These are phyloP conservation scores for Ditylenchus dipsaci DNA, from an alignment of 1,140 invertebrate species.

Conservation along the genomic window DNA sequence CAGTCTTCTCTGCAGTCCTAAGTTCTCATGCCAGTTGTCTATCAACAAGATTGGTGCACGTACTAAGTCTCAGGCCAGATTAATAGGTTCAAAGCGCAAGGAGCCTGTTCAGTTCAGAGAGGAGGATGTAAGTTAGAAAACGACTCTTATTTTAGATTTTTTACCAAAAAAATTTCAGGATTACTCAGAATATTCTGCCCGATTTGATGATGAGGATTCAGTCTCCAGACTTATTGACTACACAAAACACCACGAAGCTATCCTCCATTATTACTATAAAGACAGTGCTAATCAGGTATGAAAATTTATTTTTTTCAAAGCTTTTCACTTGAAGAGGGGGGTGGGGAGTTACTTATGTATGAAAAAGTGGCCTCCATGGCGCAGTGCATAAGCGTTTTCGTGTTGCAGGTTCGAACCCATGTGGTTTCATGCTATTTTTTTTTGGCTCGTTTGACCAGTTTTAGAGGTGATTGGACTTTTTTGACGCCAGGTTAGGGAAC, in stretches of 20 bases:
- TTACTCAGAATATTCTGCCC: not conserved
- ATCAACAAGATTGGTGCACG: not conserved
- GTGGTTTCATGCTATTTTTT: too few relatives aligned
- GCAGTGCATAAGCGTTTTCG: too few relatives aligned
- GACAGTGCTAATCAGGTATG: not conserved
- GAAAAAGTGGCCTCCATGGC: too few relatives aligned
- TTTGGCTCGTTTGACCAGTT: too few relatives aligned
- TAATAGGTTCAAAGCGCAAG: not conserved
- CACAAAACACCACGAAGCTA: conserved; percentile 1
- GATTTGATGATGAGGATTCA: not conserved
- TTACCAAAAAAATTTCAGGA: not conserved
- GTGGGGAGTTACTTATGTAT: too few relatives aligned
- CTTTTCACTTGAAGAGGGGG: too few relatives aligned
- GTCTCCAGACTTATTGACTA: not conserved
- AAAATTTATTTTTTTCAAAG: not conserved
- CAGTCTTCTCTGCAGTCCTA: conserved; percentile 24
- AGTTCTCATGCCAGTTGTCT: conserved; percentile 1
- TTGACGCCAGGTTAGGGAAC: too few relatives aligned
- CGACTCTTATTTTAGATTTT: not conserved
- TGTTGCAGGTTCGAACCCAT: too few relatives aligned
- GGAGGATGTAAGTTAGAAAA: not conserved
- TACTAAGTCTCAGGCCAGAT: not conserved
- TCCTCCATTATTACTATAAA: conserved; percentile 5
- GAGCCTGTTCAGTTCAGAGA: not conserved
- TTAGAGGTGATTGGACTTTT: too few relatives aligned